Evolutionary conservation across 2,797 vertebrate genomes (phyloP), one percentile per base, ranked within the genome.

Genomic region (Peromyscus melanophrys): DNA sequence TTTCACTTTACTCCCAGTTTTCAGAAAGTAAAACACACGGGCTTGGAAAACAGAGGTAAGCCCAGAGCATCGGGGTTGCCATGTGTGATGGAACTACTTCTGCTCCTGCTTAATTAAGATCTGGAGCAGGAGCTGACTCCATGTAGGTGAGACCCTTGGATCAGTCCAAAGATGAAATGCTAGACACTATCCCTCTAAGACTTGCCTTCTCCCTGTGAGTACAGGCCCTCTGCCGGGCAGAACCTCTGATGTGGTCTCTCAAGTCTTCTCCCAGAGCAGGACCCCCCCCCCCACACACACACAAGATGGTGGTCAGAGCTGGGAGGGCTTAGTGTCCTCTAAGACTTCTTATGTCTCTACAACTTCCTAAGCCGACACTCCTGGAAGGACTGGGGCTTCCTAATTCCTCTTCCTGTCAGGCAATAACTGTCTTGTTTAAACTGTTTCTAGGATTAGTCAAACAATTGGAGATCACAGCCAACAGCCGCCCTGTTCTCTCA

Each of bases 381-480:
- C 67, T 78, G 89, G 83, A 16, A 89, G 89, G 97, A 95, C 73
- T 78, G 7, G 29, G 82, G 49, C 69, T 96, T 92, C 71, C 97
- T 98, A 97, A 98, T 98, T 98, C 86, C 78, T 95, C 87, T 96
- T 97, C 98, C 76, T 6, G 75, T 92, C 98, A 97, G 98, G 98
- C 97, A 98, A 97, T 95, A 97, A 96, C 95, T 37, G 88, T 90
- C 84, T 19, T 97, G 97, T 98, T 98, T 95, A 98, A 98, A 97
- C 95, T 95, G 96, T 97, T 98, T 97, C 97, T 97, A 94, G 97
- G 97, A 98, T 98, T 98, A 98, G 98, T 98, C 98, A 98, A 98
- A 99, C 98, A 98, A 98, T 93, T 96, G 82, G 97, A 98, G 98
- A 98, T 98, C 97, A 98, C 92, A 98, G 98, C 97, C 97, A 98